These are phyloP conservation scores for Lathamus discolor DNA, from an alignment of 2,113 vertebrate species.

Conservation along the genomic window DNA sequence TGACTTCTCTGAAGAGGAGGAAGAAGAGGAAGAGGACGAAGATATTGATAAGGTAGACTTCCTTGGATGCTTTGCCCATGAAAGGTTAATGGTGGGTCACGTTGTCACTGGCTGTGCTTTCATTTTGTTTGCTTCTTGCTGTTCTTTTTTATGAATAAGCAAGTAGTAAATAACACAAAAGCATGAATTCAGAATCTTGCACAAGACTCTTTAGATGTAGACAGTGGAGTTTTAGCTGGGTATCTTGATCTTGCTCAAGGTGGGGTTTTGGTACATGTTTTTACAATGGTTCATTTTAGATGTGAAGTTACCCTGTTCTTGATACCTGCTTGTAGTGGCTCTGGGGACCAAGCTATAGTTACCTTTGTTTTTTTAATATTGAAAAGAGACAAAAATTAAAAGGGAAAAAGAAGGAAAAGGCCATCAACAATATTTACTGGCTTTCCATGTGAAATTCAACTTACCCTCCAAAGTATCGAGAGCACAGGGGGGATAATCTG, in stretches of 20 bases:
- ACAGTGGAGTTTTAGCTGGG: not conserved
- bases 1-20: constrained; percentile 97
- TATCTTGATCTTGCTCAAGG: not conserved
- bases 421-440: not conserved
- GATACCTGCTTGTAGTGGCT: not conserved
- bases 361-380: not conserved
- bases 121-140: not conserved
- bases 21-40: constrained; percentile 94
- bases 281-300: not conserved
- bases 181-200: not conserved
- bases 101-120: not conserved
- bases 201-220: not conserved
- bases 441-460: not conserved
- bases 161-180: not conserved
- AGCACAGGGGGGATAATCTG: not conserved
- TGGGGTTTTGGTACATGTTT: not conserved
- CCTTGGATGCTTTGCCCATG: not conserved
- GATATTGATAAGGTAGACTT: constrained; percentile 89
- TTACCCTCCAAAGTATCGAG: not conserved
- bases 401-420: not conserved
- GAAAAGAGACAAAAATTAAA: not conserved
- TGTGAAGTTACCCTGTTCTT: not conserved
- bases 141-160: not conserved
- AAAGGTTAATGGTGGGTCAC: not conserved
- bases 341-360: not conserved